These are phyloP conservation scores for Gadopsis marmoratus DNA, from an alignment of 2,797 vertebrate genomes.

Conservation along the genomic window DNA sequence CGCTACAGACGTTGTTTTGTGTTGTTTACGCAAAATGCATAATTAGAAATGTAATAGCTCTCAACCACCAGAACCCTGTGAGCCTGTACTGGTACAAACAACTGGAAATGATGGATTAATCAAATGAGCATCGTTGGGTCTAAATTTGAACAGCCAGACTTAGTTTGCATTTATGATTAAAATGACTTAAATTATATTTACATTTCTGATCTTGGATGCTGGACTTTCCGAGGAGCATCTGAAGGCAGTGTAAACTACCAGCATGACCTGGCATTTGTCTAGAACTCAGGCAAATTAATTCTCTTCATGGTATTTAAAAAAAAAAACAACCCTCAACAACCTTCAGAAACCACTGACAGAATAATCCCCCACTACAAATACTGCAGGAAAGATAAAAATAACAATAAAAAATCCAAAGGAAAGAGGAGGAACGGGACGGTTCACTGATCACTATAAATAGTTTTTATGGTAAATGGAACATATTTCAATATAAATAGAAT, in stretches of 20 bases:
- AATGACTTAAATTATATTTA: background rate
- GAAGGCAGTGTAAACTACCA: constrained; percentile 23
- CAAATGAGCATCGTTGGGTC: background rate
- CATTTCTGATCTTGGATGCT: background rate
- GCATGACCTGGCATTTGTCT: constrained; percentile 10
- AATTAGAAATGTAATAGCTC: too few species aligned
- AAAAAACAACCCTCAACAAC: background rate
- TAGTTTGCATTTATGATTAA: background rate
- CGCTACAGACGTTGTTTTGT: background rate
- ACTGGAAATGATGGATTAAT: background rate
- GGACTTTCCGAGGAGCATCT: constrained; percentile 12
- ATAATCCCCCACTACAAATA: background rate
- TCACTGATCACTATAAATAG: background rate
- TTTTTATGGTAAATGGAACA: background rate
- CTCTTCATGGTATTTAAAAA: background rate
- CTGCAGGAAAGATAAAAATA: background rate
- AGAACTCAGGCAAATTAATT: background rate
- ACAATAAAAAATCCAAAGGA: background rate
- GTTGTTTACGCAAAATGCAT: background rate
- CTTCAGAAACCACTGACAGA: background rate
- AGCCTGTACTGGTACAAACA: background rate
- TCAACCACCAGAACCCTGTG: too few species aligned
- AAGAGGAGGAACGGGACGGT: background rate
- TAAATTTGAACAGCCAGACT: background rate
- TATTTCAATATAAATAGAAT: background rate